Evolutionary conservation across 2,888 invertebrate genomes (phyloP).

Genomic region (Phengaris alcon): DNA sequence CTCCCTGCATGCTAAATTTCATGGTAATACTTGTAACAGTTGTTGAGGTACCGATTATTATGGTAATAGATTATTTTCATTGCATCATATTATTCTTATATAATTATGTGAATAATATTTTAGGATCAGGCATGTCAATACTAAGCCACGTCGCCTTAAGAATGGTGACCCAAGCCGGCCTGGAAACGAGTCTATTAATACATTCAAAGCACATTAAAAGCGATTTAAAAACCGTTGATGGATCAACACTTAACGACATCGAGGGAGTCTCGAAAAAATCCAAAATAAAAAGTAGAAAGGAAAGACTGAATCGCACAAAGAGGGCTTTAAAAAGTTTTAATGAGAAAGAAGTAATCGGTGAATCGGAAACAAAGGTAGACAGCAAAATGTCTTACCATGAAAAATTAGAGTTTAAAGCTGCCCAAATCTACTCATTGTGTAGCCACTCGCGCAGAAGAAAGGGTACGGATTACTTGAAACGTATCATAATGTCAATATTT

Average conservation of each 20-base stretch:
- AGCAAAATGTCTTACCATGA: constrained; percentile 56
- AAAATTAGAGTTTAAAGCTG: constrained; percentile 61
- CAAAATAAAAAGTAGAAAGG: constrained; percentile 67
- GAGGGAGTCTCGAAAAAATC: constrained; percentile 64
- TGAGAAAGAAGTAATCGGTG: constrained; percentile 53
- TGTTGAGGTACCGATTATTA: background rate
- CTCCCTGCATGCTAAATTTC: too few relatives aligned
- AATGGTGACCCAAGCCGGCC: constrained; percentile 85
- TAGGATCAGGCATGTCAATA: constrained; percentile 89
- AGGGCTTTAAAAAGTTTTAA: constrained; percentile 56
- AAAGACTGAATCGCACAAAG: constrained; percentile 62
- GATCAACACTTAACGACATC: constrained; percentile 58
- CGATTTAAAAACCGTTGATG: constrained; percentile 55
- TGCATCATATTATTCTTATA: background rate
- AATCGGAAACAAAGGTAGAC: constrained; percentile 50
- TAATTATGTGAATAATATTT: constrained; percentile 22
- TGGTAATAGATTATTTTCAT: background rate
- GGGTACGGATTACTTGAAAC: constrained; percentile 84
- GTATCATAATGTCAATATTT: constrained; percentile 88
- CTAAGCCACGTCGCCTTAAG: constrained; percentile 86
- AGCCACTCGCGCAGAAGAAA: constrained; percentile 81
- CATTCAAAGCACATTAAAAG: constrained; percentile 64
- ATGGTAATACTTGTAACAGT: too few relatives aligned
- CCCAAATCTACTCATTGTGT: constrained; percentile 82
- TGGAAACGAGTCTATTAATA: constrained; percentile 69